Conservation (phyloP, 2,888 invertebrate genomes). For the Caenorhabditis sp. region DNA sequence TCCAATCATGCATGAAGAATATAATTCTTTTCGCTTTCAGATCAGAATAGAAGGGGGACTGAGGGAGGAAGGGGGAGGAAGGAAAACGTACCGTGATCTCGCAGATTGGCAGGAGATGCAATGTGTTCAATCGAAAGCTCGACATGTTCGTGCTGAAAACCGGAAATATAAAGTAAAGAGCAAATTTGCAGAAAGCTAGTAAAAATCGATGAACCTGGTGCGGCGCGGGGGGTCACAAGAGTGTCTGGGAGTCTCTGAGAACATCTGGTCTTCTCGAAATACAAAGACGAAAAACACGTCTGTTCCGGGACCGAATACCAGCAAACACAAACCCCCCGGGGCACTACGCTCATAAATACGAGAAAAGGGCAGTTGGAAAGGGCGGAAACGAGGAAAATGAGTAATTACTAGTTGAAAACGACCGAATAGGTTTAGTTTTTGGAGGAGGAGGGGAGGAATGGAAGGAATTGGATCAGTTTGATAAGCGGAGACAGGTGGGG, state of each 20-base stretch:
- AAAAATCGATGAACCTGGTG: not conserved
- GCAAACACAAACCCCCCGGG: not conserved
- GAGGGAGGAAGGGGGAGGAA: too few species aligned
- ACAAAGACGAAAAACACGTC: not conserved
- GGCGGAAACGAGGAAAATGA: not conserved
- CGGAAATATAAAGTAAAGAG: not conserved
- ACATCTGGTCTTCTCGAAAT: conserved; percentile 5
- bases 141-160: conserved; percentile 16
- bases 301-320: conserved; percentile 1
- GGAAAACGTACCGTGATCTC: conserved; percentile 51
- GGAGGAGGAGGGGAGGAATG: not conserved
- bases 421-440: not conserved
- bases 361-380: conserved; percentile 6
- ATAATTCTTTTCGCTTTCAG: conserved; percentile 9
- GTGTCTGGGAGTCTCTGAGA: too few species aligned
- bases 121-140: conserved; percentile 19
- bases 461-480: conserved; percentile 11
- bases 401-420: conserved; percentile 10
- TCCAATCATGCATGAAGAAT: conserved; percentile 18
- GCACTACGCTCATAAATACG: conserved; percentile 9
- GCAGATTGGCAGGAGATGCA: conserved; percentile 44
- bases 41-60: too few species aligned
- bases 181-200: not conserved
- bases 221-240: not conserved
- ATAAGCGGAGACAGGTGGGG: conserved; percentile 4